Percentiles rank a stretch among this genome's conserved stretches.
Conservation (phyloP, 2,888 invertebrate species). For the Hypselothyrea guttata region DNA sequence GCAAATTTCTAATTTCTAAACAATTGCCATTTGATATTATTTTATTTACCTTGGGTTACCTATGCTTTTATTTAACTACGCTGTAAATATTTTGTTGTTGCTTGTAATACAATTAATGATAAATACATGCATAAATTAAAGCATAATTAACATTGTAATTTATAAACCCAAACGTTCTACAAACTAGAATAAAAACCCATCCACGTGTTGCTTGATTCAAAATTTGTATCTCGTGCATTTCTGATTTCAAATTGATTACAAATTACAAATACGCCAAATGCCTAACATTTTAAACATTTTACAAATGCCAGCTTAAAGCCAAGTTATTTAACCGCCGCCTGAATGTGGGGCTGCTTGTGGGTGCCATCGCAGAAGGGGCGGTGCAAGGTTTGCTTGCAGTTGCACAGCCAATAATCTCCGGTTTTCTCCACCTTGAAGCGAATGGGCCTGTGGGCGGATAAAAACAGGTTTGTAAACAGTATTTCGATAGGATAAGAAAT, state of each 20-base stretch:
- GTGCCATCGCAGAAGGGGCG: constrained; percentile 98
- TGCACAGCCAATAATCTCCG: constrained; percentile 98
- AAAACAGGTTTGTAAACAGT: no score
- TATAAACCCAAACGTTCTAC: constrained; percentile 37
- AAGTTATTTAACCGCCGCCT: constrained; percentile 83
- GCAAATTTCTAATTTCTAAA: constrained; percentile 64
- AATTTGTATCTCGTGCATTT: constrained; percentile 37
- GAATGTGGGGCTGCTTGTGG: constrained; percentile 89
- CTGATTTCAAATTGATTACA: constrained; percentile 25
- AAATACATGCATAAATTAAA: constrained; percentile 21
- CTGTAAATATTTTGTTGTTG: constrained; percentile 69
- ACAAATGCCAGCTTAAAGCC: constrained; percentile 2
- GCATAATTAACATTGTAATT: constrained; percentile 21
- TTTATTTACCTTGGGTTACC: constrained; percentile 1
- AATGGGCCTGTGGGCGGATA: constrained; percentile 87
- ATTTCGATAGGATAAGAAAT: no score
- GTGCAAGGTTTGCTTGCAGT: constrained; percentile 96
- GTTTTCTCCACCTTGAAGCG: constrained; percentile 92
- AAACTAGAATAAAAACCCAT: constrained; percentile 59
- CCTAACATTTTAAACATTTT: constrained; percentile 10
- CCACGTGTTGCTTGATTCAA: constrained; percentile 63
- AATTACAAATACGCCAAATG: constrained; percentile 38
- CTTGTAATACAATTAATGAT: constrained; percentile 32
- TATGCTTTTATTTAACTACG: constrained; percentile 5
- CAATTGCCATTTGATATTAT: background rate